Percentiles rank a stretch among this genome's conserved stretches.
Evolutionary conservation across 2,888 invertebrate genomes (phyloP).

Genomic region (Eledona agricola): DNA sequence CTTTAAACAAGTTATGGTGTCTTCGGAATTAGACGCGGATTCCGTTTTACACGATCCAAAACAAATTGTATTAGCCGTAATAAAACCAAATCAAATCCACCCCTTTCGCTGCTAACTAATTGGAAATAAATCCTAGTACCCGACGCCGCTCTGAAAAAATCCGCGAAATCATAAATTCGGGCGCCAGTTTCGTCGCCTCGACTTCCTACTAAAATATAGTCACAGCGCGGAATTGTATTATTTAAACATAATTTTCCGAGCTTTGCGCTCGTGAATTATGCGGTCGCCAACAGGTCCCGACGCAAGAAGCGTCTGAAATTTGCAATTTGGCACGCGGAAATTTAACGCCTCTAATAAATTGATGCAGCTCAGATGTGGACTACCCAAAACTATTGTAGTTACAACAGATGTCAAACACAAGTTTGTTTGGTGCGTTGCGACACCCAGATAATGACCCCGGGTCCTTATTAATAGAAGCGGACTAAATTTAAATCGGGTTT

Average conservation of each 20-base stretch:
- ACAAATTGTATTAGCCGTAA: constrained; percentile 17
- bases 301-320: too few species aligned
- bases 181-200: constrained; percentile 8
- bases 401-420: constrained; percentile 32
- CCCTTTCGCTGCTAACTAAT: constrained; percentile 16
- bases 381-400: constrained; percentile 20
- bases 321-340: constrained; percentile 4
- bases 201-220: constrained; percentile 13
- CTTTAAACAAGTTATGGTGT: constrained; percentile 18
- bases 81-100: constrained; percentile 8
- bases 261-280: constrained; percentile 14
- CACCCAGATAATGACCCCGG: constrained; percentile 20
- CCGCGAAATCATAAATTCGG: constrained; percentile 9
- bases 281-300: not conserved
- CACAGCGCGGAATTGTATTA: constrained; percentile 9
- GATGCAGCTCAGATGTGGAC: constrained; percentile 18
- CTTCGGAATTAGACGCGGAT: constrained; percentile 22
- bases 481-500: too few species aligned
- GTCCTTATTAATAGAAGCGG: too few species aligned
- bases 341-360: constrained; percentile 7
- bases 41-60: constrained; percentile 11
- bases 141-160: constrained; percentile 9
- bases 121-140: constrained; percentile 13
- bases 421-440: constrained; percentile 5
- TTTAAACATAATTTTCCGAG: constrained; percentile 24